Evolutionary conservation across 2,888 invertebrate genomes (phyloP).

Genomic region (Ormyrus labotus): DNA sequence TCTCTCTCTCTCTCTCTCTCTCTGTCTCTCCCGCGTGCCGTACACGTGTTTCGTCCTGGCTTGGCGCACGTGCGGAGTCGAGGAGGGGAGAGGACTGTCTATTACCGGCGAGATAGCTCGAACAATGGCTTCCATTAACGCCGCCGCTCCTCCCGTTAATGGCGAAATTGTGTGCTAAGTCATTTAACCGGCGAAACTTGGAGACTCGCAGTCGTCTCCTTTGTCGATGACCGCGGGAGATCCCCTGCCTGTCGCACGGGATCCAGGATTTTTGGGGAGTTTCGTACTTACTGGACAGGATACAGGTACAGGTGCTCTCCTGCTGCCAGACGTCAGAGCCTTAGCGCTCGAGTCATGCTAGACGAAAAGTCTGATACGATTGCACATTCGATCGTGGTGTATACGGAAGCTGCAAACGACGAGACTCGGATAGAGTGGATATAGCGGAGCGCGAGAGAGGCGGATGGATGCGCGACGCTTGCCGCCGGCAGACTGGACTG

Average conservation of each 20-base stretch:
- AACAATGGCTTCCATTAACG: conserved; percentile 74
- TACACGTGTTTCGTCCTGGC: background rate
- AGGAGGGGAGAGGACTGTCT: conserved; percentile 56
- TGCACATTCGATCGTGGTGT: background rate
- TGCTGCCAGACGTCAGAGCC: background rate
- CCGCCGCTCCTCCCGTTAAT: conserved; percentile 68
- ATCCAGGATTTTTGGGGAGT: too few species aligned
- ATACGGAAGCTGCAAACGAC: background rate
- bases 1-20: conserved; percentile 42
- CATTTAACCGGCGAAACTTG: conserved; percentile 70
- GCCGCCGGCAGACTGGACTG: conserved; percentile 64
- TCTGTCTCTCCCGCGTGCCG: background rate
- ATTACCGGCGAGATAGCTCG: conserved; percentile 71
- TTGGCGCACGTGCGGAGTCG: background rate
- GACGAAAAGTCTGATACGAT: too few species aligned
- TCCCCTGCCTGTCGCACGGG: background rate
- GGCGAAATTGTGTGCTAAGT: conserved; percentile 72
- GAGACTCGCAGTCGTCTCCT: conserved; percentile 54
- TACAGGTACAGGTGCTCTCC: background rate
- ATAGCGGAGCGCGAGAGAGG: background rate
- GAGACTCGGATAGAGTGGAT: background rate
- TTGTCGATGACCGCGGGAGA: background rate
- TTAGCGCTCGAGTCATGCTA: background rate
- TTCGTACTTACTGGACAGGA: too few species aligned
- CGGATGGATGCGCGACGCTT: conserved; percentile 60